Evolutionary conservation across 1,140 invertebrate genomes (phyloP).

Genomic region (Caenorhabditis inopinata): DNA sequence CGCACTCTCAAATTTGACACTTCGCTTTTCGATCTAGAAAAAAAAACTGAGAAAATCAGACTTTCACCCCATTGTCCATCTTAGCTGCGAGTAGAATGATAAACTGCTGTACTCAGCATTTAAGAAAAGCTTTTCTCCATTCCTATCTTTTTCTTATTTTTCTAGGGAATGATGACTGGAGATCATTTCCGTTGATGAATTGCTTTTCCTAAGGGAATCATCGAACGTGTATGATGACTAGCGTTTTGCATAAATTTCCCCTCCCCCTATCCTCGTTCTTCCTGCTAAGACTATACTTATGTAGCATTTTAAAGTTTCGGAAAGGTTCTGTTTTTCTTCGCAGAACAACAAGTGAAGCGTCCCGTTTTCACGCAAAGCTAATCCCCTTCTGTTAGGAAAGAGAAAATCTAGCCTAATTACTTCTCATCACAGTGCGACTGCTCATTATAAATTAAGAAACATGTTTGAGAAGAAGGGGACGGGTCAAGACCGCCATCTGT

Average conservation of each 20-base stretch:
- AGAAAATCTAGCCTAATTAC: constrained; percentile 26
- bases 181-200: constrained; percentile 34
- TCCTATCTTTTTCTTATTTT: not conserved
- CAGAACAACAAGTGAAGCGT: not conserved
- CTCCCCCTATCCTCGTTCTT: not conserved
- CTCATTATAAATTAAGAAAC: constrained; percentile 33
- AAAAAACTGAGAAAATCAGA: not conserved
- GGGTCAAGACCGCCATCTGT: not conserved
- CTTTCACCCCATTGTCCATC: not conserved
- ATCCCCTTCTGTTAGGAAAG: constrained; percentile 19
- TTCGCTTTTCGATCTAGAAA: too few relatives aligned
- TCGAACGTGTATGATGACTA: constrained; percentile 27
- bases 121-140: not conserved
- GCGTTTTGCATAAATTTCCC: constrained; percentile 29
- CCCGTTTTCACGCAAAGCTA: not conserved
- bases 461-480: not conserved
- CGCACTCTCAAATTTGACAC: too few relatives aligned
- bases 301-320: not conserved
- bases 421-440: constrained; percentile 8
- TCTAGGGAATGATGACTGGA: constrained; percentile 24
- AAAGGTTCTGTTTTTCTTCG: not conserved
- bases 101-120: constrained; percentile 9
- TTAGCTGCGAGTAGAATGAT: not conserved
- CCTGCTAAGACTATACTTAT: constrained; percentile 11
- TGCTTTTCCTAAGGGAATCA: constrained; percentile 27